Evolutionary conservation across 2,113 vertebrate species (phyloP), one percentile per base, ranked within the genome.

Genomic region (Malurus melanocephalus): DNA sequence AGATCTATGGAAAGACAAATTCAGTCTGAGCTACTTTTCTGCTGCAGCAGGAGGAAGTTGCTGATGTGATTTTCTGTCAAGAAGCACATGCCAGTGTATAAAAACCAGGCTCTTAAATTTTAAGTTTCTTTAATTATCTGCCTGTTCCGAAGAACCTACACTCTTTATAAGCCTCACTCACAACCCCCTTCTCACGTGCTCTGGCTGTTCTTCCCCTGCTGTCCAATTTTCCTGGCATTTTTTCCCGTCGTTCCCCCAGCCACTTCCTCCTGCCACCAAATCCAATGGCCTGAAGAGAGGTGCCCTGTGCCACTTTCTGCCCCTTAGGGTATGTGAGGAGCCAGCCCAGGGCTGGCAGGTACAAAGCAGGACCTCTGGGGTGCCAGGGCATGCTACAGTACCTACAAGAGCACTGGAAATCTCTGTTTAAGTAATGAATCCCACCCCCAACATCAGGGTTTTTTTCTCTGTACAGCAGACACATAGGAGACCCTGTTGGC

Each of bases 51-150:
- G 15, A 83, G 24, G 71, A 78, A 93, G 65, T 35, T 2, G 26
- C 62, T 60, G 61, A 48, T 2, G 22, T 74, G n/a, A 78, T 80
- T 83, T 93, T 77, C 83, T 88, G 69, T 80, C 80, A 94, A 71
- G 80, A 80, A 90, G 77, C 72, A 92, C 60, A 53, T 56, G 48
- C 38, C 80, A 86, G 14, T 27, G 32, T 52, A 45, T 56, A 75
- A 88, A 93, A 90, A 52, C 1, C 65, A 75, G 27, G 40, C 48
- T 94, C 33, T 45, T 74, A 8, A 33, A 74, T 80, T 91, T 88
- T 55, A 66, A 71, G 73, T 78, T 89, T 83, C 89, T 87, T 91
- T 87, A 85, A 89, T 83, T 89, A 85, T 78, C 81, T 90, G 51
- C 76, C 56, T 60, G 85, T 18, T 89, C 51, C 45, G 55, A 22